These are phyloP conservation scores for Enteromius thamalakanensis DNA, from an alignment of 2,797 vertebrate genomes.

Conservation along the genomic window DNA sequence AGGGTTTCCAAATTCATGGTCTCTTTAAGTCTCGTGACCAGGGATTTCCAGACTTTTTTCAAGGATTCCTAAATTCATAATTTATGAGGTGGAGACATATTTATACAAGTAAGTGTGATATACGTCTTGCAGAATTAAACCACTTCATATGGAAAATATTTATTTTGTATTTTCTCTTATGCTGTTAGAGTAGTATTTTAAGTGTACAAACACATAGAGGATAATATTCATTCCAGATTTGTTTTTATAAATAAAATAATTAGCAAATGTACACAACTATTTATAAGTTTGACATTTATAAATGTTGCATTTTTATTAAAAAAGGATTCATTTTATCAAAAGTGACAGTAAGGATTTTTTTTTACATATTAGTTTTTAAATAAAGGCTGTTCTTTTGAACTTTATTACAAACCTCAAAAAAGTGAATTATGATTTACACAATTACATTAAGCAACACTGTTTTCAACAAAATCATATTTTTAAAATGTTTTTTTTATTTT, in stretches of 20 bases:
- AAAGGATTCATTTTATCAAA: not conserved
- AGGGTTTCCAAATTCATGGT: not conserved
- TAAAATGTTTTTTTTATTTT: not conserved
- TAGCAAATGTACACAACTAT: not conserved
- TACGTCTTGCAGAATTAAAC: not conserved
- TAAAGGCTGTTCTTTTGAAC: not conserved
- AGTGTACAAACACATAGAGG: not conserved
- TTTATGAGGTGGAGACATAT: not conserved
- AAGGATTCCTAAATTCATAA: not conserved
- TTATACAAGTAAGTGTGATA: not conserved
- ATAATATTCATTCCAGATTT: not conserved
- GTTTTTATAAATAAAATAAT: not conserved
- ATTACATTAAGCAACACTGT: not conserved
- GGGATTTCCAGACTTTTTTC: not conserved
- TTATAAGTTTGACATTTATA: not conserved
- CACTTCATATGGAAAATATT: not conserved
- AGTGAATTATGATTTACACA: not conserved
- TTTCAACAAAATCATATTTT: not conserved
- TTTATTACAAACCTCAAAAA: not conserved
- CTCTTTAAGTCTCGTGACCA: not conserved
- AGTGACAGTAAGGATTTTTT: not conserved
- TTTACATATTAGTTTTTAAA: not conserved
- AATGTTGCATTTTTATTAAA: not conserved
- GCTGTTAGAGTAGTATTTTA: not conserved
- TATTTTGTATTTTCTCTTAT: not conserved